These are phyloP conservation scores for Ictidomys tridecemlineatus DNA, from an alignment of 2,113 vertebrate genomes.

Conservation along the genomic window DNA sequence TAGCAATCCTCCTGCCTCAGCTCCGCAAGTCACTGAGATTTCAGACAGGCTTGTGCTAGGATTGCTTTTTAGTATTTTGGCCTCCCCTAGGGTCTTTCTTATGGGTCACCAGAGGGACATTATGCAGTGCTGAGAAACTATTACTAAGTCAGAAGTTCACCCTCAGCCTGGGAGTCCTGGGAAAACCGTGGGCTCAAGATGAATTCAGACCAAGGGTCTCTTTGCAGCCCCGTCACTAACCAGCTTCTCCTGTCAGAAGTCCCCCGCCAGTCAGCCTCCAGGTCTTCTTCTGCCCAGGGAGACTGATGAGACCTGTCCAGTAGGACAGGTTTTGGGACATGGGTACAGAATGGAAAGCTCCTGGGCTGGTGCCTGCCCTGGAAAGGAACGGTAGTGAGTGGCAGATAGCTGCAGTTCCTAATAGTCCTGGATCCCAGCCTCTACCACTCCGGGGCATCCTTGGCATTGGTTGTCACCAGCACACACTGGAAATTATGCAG, in stretches of 20 bases:
- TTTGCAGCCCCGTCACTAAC: not conserved
- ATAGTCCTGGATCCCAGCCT: not conserved
- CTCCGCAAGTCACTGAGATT: no score
- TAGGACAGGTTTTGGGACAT: not conserved
- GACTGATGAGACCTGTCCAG: not conserved
- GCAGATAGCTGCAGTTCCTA: not conserved
- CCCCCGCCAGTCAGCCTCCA: not conserved
- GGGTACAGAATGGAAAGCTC: no score
- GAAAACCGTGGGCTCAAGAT: no score
- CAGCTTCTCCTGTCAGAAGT: not conserved
- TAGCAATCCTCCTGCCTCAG: no score
- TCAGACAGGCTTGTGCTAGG: no score
- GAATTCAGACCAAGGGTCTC: not conserved
- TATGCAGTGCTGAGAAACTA: not conserved
- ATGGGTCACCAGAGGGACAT: not conserved
- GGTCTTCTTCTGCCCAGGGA: not conserved
- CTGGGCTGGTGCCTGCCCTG: not conserved
- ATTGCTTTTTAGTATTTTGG: not conserved
- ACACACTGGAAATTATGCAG: not conserved
- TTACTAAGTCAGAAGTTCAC: fast-evolving
- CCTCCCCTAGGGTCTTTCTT: not conserved
- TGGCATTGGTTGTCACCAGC: not conserved
- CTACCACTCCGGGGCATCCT: not conserved
- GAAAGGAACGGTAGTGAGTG: not conserved
- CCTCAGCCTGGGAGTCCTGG: not conserved